phyloP scores from a whole-genome alignment of 2,888 invertebrate species.

The Orthosia gothica region DNA sequence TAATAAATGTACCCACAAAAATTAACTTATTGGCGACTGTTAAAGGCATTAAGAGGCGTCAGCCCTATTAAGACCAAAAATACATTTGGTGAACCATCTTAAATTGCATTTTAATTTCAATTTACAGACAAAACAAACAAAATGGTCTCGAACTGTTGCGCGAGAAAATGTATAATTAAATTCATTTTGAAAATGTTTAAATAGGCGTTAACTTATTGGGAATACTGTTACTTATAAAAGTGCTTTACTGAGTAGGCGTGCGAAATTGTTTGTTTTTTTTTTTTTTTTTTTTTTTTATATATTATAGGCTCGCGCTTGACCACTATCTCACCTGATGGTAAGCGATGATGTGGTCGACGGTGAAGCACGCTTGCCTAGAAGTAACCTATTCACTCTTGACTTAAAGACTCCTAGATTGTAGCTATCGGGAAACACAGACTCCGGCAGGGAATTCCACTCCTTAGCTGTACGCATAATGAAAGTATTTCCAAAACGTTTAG shows the following conservation, averaged over 20 bases:
- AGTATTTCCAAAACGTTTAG: no score
- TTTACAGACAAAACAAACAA: slow-evolving; percentile 41
- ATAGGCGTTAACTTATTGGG: slow-evolving; percentile 49
- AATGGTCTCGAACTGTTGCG: slow-evolving; percentile 51
- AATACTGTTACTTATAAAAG: slow-evolving; percentile 27
- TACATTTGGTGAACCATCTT: slow-evolving; percentile 47
- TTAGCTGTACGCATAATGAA: no score
- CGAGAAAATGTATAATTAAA: slow-evolving; percentile 63
- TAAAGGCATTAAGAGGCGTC: slow-evolving; percentile 13
- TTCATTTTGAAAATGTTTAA: slow-evolving; percentile 60
- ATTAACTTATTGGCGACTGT: slow-evolving; percentile 16
- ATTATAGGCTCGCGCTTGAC: no score
- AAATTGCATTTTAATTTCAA: slow-evolving; percentile 58
- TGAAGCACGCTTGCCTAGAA: no score
- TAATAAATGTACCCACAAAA: neutral
- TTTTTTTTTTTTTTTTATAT: no score
- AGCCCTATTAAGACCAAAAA: slow-evolving; percentile 18
- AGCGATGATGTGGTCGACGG: no score
- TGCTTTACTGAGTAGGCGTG: slow-evolving; percentile 31
- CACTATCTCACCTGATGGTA: no score
- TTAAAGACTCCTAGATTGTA: no score
- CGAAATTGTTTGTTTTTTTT: slow-evolving; percentile 14
- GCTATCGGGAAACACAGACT: no score
- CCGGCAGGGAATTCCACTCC: no score
- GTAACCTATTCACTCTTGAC: no score